phyloP scores from a whole-genome alignment of 2,888 invertebrate species.

The Hypselothyrea guttata region DNA sequence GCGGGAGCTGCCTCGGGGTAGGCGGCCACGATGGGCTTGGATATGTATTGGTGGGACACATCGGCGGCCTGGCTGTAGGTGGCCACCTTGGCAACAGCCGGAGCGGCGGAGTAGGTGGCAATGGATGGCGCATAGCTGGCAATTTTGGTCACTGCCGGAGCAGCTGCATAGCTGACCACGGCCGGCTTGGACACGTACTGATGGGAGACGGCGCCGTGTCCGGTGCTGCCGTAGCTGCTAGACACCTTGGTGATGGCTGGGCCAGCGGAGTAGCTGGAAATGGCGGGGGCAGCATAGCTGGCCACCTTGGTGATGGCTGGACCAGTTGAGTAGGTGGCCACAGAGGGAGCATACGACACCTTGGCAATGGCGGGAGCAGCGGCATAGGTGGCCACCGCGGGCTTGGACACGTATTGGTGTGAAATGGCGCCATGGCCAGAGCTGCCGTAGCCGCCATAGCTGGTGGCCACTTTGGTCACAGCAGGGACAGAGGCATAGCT shows the following conservation, averaged over 20 bases:
- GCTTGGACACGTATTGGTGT: conserved; percentile 31
- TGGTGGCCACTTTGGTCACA: conserved; percentile 41
- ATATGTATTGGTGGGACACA: conserved; percentile 62
- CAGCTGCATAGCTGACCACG: conserved; percentile 25
- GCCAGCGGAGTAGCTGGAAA: conserved; percentile 29
- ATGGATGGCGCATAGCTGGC: conserved; percentile 27
- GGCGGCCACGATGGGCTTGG: conserved; percentile 55
- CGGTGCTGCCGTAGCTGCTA: conserved; percentile 43
- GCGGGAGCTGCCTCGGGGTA: conserved; percentile 49
- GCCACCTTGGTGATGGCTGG: conserved; percentile 29
- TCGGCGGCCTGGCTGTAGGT: conserved; percentile 47
- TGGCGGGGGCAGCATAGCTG: conserved; percentile 18
- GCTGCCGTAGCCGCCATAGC: conserved; percentile 38
- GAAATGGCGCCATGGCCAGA: conserved; percentile 25
- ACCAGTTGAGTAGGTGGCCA: conserved; percentile 42
- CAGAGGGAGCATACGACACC: conserved; percentile 70
- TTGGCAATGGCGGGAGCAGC: conserved; percentile 45
- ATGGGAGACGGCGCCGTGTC: conserved; percentile 51
- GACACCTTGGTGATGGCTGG: conserved; percentile 51
- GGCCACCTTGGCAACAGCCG: conserved; percentile 44
- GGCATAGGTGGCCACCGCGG: conserved; percentile 63
- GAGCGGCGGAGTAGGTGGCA: conserved; percentile 30
- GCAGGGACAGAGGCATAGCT: conserved; percentile 38
- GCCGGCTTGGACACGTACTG: conserved; percentile 72
- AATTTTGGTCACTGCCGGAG: conserved; percentile 43